Base-by-base conservation (phyloP, 2,797 vertebrate species). In the Vultur gryphus region DNA sequence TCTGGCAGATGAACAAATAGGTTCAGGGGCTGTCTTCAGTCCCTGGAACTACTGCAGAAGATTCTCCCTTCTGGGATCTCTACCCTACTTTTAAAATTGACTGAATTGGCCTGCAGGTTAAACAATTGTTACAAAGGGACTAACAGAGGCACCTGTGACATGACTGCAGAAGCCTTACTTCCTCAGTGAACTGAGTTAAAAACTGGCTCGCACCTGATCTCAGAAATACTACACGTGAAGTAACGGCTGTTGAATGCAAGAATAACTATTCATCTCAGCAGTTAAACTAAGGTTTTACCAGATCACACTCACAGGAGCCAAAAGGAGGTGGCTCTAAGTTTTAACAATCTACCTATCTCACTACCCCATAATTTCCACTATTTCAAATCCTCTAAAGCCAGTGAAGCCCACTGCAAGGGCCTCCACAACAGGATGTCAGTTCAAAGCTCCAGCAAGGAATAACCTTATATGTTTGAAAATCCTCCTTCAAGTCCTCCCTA, bases 171-270 rank as follows among this genome's bases (percentile, higher is more conserved):
- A 89, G 33, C 15, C 39, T 43, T 61, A 28, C 23, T 39, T 85
- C 59, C 71, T 73, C 29, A 43, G 35, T 29, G 33, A 86, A 31
- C 21, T 23, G 16, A 18, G 21, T n/a, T 84, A 81, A 94, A 81
- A 87, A 71, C 15, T 37, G 21, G 66, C 35, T 41, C 0, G 1
- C 11, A 55, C 0, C 0, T 66, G 33, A 70, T 26, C 39, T 85
- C 52, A 77, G 61, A 80, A 62, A 70, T 39, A 73, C 26, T 18
- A 28, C 6, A 31, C 1, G 1, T 31, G 35, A 55, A 29, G 7
- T 16, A 80, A 70, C 21, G 29, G 39, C 24, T 54, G n/a, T n/a
- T 85, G 46, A 62, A 70, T 14, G 33, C 24, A 93, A 52, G 73
- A 67, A 21, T 29, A 87, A 54, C 17, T 29, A n/a, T 26, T 57